Evolutionary conservation across 2,113 vertebrate genomes (phyloP), one percentile per base, ranked within the genome.

Genomic region (Salvelinus sp.): DNA sequence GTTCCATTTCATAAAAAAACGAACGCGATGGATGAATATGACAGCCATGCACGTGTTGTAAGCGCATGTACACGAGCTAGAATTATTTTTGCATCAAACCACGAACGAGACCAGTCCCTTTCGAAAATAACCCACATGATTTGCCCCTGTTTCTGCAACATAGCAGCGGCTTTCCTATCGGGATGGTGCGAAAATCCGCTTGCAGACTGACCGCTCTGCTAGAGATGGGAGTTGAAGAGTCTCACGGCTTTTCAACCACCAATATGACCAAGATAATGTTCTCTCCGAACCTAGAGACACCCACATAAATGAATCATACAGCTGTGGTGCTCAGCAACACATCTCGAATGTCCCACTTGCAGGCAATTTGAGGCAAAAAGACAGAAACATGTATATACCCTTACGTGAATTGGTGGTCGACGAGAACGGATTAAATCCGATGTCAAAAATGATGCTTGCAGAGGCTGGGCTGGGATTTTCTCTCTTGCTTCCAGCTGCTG

Each of bases 321-420:
- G 22, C 13, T 27, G 64, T 64, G 64, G 10, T 14, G 30, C 20
- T 28, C 30, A 4, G 28, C 68, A 20, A 65, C 6, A 14, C 27
- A 44, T 77, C 74, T 79, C 67, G 2, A 44, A 66, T 67, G 12
- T 69, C 20, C 14, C 38, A n/a, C 10, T 6, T 54, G 48, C 64
- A 20, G 78, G 57, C 22, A 12, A 6, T 38, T 44, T 44, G 38
- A 44, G 38, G 38, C 38, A 44, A 44, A 44, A 68, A 64, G 3
- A 7, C 30, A 14, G 66, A 68, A 68, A 68, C 22, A 68, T 68
- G 5, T 16, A 20, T 30, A 20, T 27, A 22, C 78, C 78, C 88
- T 92, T 92, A 93, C 91, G 83, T 89, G 85, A 79, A 79, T 50
- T 73, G 70, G 81, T 71, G 27, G 77, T 58, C 75, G 83, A 54